Evolutionary conservation across 2,888 invertebrate genomes (phyloP).

Genomic region (Podotricha telesiphe): DNA sequence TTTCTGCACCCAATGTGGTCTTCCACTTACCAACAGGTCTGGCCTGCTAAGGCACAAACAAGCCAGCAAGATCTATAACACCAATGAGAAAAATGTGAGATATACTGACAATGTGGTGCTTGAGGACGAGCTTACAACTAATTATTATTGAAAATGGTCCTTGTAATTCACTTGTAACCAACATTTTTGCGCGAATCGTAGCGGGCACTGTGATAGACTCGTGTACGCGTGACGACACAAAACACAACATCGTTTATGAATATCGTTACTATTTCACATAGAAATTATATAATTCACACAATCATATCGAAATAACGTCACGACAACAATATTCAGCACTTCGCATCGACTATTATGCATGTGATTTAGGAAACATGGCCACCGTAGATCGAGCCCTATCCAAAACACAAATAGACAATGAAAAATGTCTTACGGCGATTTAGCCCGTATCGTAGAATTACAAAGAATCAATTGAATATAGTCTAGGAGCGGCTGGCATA

Average conservation of each 20-base stretch:
- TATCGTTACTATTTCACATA: conserved; percentile 57
- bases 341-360: conserved; percentile 72
- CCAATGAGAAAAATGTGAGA: conserved; percentile 81
- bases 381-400: conserved; percentile 69
- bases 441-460: conserved; percentile 63
- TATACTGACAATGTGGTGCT: conserved; percentile 76
- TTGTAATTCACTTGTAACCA: conserved; percentile 79
- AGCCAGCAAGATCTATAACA: conserved; percentile 89
- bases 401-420: conserved; percentile 79
- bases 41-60: conserved; percentile 89
- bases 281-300: conserved; percentile 75
- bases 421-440: conserved; percentile 64
- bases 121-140: conserved; percentile 71
- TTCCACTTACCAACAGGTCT: conserved; percentile 88
- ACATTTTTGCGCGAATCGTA: conserved; percentile 79
- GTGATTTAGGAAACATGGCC: conserved; percentile 82
- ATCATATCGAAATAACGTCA: conserved; percentile 65
- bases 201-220: conserved; percentile 59
- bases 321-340: conserved; percentile 64
- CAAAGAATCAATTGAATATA: conserved; percentile 72
- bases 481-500: conserved; percentile 73
- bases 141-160: conserved; percentile 76
- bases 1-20: conserved; percentile 67
- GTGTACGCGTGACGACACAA: conserved; percentile 60
- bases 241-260: conserved; percentile 60